These are phyloP conservation scores for Chaetorhynchus papuensis DNA, from an alignment of 2,113 vertebrate genomes.

Conservation along the genomic window DNA sequence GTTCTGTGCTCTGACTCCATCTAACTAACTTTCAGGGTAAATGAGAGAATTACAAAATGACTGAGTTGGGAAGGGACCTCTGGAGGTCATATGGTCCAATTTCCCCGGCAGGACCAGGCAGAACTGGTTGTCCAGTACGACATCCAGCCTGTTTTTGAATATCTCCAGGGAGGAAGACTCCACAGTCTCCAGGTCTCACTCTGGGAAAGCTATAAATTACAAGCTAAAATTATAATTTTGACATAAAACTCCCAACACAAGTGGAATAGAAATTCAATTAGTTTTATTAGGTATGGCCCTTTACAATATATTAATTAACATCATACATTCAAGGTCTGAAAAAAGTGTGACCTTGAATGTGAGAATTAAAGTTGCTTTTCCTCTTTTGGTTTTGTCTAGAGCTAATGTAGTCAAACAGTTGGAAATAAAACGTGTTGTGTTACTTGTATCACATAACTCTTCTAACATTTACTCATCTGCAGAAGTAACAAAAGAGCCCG, in stretches of 20 bases:
- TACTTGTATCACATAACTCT: not conserved
- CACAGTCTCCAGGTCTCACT: fast-evolving
- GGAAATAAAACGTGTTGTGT: not conserved
- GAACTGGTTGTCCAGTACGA: not conserved
- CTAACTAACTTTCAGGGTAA: not conserved
- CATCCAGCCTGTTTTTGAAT: not conserved
- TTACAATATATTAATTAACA: not conserved
- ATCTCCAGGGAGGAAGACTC: not conserved
- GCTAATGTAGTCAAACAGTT: not conserved
- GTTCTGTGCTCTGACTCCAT: not conserved
- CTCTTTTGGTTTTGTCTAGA: not conserved
- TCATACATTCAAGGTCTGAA: not conserved
- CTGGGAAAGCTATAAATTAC: not conserved
- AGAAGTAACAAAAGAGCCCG: not conserved
- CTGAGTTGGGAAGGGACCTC: not conserved
- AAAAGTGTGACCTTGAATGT: not conserved
- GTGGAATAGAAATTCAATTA: not conserved
- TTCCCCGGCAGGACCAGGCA: not conserved
- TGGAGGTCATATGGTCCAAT: fast-evolving
- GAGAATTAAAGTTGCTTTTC: not conserved
- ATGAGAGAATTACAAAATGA: not conserved
- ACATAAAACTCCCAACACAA: not conserved
- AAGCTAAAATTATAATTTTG: not conserved
- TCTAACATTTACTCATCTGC: not conserved
- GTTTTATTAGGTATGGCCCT: not conserved